Evolutionary conservation across 2,888 invertebrate species (phyloP).

Genomic region (Clivina fossor): DNA sequence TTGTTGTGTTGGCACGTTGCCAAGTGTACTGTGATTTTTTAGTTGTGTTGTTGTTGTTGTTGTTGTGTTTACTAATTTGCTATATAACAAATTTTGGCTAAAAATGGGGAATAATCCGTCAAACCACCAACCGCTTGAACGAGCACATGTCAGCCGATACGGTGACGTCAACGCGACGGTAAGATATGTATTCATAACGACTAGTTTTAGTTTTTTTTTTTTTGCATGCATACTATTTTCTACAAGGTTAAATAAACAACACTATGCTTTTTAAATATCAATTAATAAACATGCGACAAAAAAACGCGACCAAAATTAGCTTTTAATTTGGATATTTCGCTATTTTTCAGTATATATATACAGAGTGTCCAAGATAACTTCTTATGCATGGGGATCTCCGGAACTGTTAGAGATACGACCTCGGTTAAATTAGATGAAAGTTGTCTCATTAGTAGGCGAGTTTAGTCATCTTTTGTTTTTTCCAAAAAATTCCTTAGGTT

Average conservation of each 20-base stretch:
- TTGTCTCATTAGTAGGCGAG: too few relatives aligned
- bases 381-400: too few relatives aligned
- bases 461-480: too few relatives aligned
- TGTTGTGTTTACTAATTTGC: constrained; percentile 24
- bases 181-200: constrained; percentile 41
- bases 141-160: constrained; percentile 59
- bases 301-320: neutral
- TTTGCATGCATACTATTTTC: neutral
- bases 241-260: neutral
- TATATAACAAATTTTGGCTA: too few relatives aligned
- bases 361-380: too few relatives aligned
- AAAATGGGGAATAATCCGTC: constrained; percentile 83
- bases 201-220: neutral
- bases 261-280: too few relatives aligned
- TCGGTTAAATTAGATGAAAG: too few relatives aligned
- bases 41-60: constrained; percentile 34
- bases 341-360: neutral
- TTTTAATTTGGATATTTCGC: neutral
- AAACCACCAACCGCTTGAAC: constrained; percentile 80
- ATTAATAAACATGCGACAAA: neutral
- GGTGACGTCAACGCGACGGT: constrained; percentile 52
- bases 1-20: constrained; percentile 25
- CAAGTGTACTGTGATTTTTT: too few relatives aligned
- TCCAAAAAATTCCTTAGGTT: too few relatives aligned
- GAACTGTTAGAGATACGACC: too few relatives aligned